Conservation (phyloP, 2,888 invertebrate genomes). For the Siphlonurus alternatus region DNA sequence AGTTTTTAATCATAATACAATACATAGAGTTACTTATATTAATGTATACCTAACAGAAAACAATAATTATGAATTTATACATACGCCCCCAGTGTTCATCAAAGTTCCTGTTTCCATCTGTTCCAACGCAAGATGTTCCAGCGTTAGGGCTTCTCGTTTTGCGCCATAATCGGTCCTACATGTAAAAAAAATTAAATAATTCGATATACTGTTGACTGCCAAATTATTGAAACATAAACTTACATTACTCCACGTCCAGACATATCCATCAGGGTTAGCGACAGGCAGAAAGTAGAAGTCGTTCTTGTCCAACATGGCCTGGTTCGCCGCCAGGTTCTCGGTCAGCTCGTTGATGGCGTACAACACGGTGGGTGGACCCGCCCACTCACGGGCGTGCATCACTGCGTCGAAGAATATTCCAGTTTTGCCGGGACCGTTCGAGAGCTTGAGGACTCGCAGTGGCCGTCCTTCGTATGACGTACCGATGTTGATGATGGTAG, state of each 20-base stretch:
- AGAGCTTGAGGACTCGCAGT: conserved; percentile 50
- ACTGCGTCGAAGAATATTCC: not conserved
- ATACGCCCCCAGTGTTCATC: not conserved
- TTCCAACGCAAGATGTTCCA: not conserved
- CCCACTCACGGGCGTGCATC: not conserved
- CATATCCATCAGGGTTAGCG: conserved; percentile 29
- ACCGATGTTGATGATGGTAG: conserved; percentile 52
- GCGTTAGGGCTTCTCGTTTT: not conserved
- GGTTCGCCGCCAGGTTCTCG: not conserved
- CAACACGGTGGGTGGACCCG: not conserved
- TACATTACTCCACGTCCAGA: conserved; percentile 17
- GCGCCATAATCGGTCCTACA: not conserved
- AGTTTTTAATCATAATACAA: too few species aligned
- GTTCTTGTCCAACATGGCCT: conserved; percentile 21
- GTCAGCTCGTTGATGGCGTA: conserved; percentile 1
- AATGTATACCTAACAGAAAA: too few species aligned
- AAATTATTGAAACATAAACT: too few species aligned
- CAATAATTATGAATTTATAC: too few species aligned
- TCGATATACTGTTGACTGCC: not conserved
- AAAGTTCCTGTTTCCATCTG: not conserved
- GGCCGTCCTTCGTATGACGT: conserved; percentile 54
- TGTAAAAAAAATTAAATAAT: not conserved
- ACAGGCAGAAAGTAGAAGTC: conserved; percentile 29
- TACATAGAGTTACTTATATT: too few species aligned
- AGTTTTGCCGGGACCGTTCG: conserved; percentile 19